phyloP scores from a whole-genome alignment of 2,888 invertebrate species.

The Plagodis dolabraria region DNA sequence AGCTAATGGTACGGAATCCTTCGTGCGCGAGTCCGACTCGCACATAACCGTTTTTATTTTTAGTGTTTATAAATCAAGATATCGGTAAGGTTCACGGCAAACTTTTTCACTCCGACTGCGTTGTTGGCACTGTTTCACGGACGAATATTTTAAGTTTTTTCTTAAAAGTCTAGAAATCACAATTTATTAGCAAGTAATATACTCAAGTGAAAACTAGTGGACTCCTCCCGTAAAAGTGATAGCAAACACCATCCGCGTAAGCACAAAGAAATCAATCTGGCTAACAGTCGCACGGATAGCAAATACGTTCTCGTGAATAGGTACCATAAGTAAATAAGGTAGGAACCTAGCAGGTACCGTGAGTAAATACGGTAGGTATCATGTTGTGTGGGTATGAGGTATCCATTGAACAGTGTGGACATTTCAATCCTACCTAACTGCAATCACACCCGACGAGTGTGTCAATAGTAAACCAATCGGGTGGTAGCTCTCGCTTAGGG shows the following conservation, averaged over 20 bases:
- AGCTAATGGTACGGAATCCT: too few relatives aligned
- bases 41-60: too few relatives aligned
- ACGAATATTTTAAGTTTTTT: too few relatives aligned
- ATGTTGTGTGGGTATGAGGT: not conserved
- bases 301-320: not conserved
- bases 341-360: conserved; percentile 1
- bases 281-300: not conserved
- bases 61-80: too few relatives aligned
- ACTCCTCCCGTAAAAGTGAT: conserved; percentile 4
- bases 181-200: too few relatives aligned
- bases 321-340: not conserved
- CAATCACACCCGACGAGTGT: conserved; percentile 58
- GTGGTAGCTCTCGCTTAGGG: conserved; percentile 36
- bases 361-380: conserved; percentile 1
- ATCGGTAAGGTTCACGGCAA: too few relatives aligned
- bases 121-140: too few relatives aligned
- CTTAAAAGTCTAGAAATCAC: too few relatives aligned
- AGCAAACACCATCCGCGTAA: conserved; percentile 12
- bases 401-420: conserved; percentile 29
- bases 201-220: not conserved
- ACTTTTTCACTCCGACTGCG: too few relatives aligned
- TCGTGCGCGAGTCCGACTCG: too few relatives aligned
- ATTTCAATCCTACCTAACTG: conserved; percentile 56
- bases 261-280: conserved; percentile 18
- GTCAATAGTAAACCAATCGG: conserved; percentile 72